These are phyloP conservation scores for Mesorhabditis spiculigera DNA, from an alignment of 2,888 invertebrate genomes.

Conservation along the genomic window DNA sequence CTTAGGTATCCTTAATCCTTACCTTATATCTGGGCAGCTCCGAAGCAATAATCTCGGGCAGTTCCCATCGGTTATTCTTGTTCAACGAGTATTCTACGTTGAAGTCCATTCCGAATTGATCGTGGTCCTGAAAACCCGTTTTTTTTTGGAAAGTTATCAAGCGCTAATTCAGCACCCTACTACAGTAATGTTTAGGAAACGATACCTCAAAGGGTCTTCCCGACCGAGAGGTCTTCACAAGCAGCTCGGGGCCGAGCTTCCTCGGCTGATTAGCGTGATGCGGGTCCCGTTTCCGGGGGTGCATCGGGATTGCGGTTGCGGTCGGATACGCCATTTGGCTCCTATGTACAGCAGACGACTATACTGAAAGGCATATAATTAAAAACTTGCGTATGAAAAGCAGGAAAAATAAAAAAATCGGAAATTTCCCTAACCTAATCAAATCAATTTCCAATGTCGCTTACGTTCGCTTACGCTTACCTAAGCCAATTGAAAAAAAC, in stretches of 20 bases:
- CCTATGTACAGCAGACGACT: too few species aligned
- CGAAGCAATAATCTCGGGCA: background rate
- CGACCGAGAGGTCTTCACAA: background rate
- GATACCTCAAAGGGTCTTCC: background rate
- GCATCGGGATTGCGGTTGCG: background rate
- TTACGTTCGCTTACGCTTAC: too few species aligned
- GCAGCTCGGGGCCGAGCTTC: background rate
- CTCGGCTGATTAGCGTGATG: background rate
- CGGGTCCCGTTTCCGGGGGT: background rate
- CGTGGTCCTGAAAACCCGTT: background rate
- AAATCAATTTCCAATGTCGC: too few species aligned
- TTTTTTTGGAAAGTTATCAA: too few species aligned
- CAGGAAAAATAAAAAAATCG: too few species aligned
- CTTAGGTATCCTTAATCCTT: background rate
- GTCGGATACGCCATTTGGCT: background rate
- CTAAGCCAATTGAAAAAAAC: too few species aligned
- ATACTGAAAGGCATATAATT: too few species aligned
- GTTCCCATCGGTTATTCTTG: background rate
- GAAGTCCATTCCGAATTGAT: background rate
- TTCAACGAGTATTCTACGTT: slow-evolving; percentile 4
- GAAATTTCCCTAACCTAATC: too few species aligned
- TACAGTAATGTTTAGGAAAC: too few species aligned
- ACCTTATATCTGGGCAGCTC: slow-evolving; percentile 4
- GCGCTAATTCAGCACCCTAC: too few species aligned
- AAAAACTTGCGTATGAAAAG: too few species aligned